Evolutionary conservation across 53 echinoderm and acorn worm species (phyloP).

Genomic region (Crossaster papposus): DNA sequence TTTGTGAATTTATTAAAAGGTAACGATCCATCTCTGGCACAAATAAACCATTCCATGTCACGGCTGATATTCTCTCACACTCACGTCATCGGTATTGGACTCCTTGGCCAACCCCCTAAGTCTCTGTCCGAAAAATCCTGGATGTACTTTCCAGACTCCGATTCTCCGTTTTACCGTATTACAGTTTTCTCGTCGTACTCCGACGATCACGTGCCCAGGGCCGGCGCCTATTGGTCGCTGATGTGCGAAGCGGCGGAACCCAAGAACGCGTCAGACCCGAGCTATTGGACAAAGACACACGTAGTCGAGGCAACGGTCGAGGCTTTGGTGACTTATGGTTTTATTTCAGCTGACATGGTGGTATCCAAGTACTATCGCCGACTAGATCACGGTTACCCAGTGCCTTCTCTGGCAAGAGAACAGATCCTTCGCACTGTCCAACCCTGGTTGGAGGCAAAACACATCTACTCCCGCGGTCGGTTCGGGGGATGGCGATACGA

Average conservation of each 20-base stretch:
- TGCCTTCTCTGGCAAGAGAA: conserved; percentile 52
- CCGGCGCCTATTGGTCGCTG: conserved; percentile 30
- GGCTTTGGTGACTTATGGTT: conserved; percentile 54
- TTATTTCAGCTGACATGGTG: conserved; percentile 41
- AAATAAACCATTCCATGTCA: background rate
- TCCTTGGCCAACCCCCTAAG: conserved; percentile 32
- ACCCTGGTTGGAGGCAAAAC: conserved; percentile 53
- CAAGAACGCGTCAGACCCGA: background rate
- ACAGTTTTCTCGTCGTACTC: conserved; percentile 55
- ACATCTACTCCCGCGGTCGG: conserved; percentile 56
- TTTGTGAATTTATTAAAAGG: background rate
- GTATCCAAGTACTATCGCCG: conserved; percentile 62
- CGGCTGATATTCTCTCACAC: conserved; percentile 50
- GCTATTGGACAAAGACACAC: conserved; percentile 7
- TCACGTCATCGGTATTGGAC: conserved; percentile 50
- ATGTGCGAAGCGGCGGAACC: conserved; percentile 63
- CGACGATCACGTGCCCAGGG: conserved; percentile 43
- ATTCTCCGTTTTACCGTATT: conserved; percentile 56
- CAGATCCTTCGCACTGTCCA: conserved; percentile 19
- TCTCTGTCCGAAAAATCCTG: conserved; percentile 38
- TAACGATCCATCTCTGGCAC: background rate
- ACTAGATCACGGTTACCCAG: conserved; percentile 59
- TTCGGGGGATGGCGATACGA: conserved; percentile 70
- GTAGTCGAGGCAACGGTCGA: conserved; percentile 38
- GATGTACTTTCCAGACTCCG: conserved; percentile 61